Base-by-base conservation (phyloP, 2,888 invertebrate genomes). In the Cheiracanthium punctorium region DNA sequence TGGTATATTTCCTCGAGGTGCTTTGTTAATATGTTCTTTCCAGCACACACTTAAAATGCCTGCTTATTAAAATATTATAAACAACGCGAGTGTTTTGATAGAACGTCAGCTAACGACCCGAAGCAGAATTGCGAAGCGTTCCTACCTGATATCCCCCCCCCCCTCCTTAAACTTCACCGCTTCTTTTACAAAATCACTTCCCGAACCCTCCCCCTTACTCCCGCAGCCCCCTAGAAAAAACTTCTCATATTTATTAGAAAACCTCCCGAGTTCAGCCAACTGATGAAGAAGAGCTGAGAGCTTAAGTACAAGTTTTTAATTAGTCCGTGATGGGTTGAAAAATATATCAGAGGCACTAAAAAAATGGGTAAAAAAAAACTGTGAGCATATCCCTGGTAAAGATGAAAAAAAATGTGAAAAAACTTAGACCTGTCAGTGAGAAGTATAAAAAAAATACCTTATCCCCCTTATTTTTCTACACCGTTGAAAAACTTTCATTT, bases 261-360 rank as follows among this genome's bases (percentile, higher is more conserved):
- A 58, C 5, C 24, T 37, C 33, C 24, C 33, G 33, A 10, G 69
- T 20, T 32, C 33, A 37, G 24, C 20, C 69, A 69, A 69, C 33
- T 69, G 69, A 33, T 37, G 69, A 43, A 41, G 58, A 70, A 33
- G 37, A 30, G 73, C 70, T 79, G 79, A 74, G 76, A 85, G 69
- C 58, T 52, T 29, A 20, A 73, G 84, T 74, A 85, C 84, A 64
- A 48, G 32, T 72, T 85, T 85, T 85, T 85, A 85, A 85, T 85
- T 85, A 85, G 84, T 85, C 69, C 43, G 67, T 43, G 82, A 84
- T 84, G 67, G 82, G 32, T 43, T 33, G 82, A 48, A 84, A 82
- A 77, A 84, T 77, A 81, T 73, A 84, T 77, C 72, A 71, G 72
- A n/a, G 32, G 73, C 67, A 71, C n/a, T 32, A 64, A 69, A 75